Conservation (phyloP, 2,797 vertebrate genomes). For the Eulemur albifrons region DNA sequence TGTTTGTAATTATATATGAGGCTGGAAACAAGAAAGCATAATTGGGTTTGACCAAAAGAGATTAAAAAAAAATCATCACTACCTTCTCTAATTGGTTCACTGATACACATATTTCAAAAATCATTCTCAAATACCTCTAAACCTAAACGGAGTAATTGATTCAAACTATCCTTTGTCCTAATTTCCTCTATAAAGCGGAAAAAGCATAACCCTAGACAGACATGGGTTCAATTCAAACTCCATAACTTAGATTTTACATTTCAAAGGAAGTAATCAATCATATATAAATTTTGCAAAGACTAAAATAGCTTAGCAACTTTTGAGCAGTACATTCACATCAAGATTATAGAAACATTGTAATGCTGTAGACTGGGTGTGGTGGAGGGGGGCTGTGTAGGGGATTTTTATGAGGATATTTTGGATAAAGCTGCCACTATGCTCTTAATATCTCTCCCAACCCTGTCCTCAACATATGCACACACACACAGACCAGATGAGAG, state of each 20-base stretch:
- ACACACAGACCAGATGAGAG: neutral
- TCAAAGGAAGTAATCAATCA: neutral
- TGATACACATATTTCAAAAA: neutral
- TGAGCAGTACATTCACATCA: neutral
- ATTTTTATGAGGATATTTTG: neutral
- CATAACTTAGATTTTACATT: neutral
- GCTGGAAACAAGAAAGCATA: conserved; percentile 40
- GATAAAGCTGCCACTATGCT: neutral
- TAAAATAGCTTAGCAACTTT: neutral
- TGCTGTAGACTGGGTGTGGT: neutral
- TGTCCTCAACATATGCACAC: rapidly evolving
- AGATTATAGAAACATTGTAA: neutral
- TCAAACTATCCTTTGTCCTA: neutral
- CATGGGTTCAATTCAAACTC: neutral
- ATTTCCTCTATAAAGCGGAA: neutral
- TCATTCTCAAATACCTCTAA: conserved; percentile 6
- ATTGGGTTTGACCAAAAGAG: neutral
- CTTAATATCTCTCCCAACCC: neutral
- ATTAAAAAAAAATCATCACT: neutral
- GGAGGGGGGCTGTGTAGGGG: neutral
- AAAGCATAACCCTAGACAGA: neutral
- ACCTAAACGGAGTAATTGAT: neutral
- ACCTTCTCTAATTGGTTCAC: neutral
- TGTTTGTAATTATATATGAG: conserved; percentile 22
- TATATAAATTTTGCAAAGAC: neutral